Percentiles rank a stretch among this genome's conserved stretches.
phyloP scores from a whole-genome alignment of 2,797 vertebrate species.

The Esox lucius region DNA sequence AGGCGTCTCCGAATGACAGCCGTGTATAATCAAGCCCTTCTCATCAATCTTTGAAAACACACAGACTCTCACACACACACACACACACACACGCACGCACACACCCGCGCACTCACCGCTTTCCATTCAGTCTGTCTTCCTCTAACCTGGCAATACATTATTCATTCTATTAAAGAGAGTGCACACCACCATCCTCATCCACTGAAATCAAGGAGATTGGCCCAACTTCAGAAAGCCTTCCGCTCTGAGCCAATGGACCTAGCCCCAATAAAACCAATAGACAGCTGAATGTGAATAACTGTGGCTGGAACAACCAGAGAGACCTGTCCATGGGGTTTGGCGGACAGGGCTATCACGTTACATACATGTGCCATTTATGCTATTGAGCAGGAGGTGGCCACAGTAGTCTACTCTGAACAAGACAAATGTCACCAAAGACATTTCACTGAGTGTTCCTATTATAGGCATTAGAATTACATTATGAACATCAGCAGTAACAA shows the following conservation, averaged over 20 bases:
- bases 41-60: slow-evolving; percentile 57
- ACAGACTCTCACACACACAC: slow-evolving; percentile 1
- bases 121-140: slow-evolving; percentile 27
- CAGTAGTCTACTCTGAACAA: no score
- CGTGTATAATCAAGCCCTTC: slow-evolving; percentile 56
- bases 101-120: slow-evolving; percentile 28
- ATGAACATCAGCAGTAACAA: background rate
- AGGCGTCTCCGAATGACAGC: slow-evolving; percentile 44
- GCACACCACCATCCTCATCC: slow-evolving; percentile 43
- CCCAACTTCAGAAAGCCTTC: slow-evolving; percentile 27
- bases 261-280: background rate
- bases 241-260: background rate
- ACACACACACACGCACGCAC: background rate
- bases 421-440: no score
- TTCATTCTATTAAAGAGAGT: slow-evolving; percentile 65
- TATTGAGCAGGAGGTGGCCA: background rate
- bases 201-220: slow-evolving; percentile 36
- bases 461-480: no score
- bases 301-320: slow-evolving; percentile 38
- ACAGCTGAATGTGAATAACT: background rate
- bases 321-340: slow-evolving; percentile 48
- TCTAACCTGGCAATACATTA: slow-evolving; percentile 67
- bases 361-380: no score
- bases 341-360: background rate
- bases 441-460: no score